Evolutionary conservation across 2,797 vertebrate species (phyloP).

Genomic region (Tiaroga cobitis): DNA sequence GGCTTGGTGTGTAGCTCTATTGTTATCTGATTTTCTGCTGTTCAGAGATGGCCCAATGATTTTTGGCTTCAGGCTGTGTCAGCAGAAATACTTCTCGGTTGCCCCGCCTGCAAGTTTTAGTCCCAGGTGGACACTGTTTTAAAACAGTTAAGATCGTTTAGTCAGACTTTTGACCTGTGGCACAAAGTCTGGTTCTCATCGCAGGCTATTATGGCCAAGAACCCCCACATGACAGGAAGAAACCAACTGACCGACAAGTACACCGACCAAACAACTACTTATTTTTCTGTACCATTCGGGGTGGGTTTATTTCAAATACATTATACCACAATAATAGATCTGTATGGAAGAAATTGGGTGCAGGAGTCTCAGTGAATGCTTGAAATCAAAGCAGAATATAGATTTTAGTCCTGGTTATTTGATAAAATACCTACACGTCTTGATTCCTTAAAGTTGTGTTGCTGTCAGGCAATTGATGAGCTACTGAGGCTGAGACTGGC

Average conservation of each 20-base stretch:
- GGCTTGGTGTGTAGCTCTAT: constrained; percentile 2
- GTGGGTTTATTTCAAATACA: neutral
- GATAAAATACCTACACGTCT: neutral
- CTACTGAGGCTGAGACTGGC: neutral
- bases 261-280: neutral
- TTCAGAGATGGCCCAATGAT: constrained; percentile 4
- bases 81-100: neutral
- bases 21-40: constrained; percentile 28
- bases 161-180: constrained; percentile 7
- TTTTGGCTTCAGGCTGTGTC: constrained; percentile 20
- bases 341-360: neutral
- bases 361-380: neutral
- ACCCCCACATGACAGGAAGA: neutral
- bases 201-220: neutral
- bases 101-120: neutral
- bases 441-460: neutral
- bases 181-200: constrained; percentile 4
- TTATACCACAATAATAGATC: neutral
- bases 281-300: neutral
- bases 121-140: constrained; percentile 25
- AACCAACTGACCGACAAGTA: neutral
- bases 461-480: neutral
- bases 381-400: neutral
- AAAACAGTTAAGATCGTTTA: neutral
- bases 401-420: neutral